Percentiles rank a stretch among this genome's conserved stretches.
Evolutionary conservation across 2,797 vertebrate genomes (phyloP).

Genomic region (Acestrorhynchus altus): DNA sequence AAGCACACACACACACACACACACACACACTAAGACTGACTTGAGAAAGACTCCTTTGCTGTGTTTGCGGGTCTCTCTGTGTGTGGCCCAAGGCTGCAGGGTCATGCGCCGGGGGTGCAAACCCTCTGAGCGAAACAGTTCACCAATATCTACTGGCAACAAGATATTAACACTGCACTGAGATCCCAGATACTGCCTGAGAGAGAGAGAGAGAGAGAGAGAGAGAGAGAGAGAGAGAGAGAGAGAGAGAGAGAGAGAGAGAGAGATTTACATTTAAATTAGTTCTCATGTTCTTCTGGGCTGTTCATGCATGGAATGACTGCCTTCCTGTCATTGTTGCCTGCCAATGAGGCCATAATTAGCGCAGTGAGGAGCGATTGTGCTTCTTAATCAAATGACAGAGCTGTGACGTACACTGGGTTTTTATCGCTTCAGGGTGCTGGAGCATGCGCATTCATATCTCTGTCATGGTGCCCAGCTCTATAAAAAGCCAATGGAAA

Average conservation of each 20-base stretch:
- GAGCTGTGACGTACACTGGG: slow-evolving; percentile 37
- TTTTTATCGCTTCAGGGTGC: slow-evolving; percentile 48
- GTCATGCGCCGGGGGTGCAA: slow-evolving; percentile 76
- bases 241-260: slow-evolving; percentile 15
- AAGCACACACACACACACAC: slow-evolving; percentile 2
- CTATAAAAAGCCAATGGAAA: slow-evolving; percentile 38
- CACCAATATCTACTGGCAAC: slow-evolving; percentile 78
- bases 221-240: slow-evolving; percentile 40
- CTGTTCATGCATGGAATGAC: slow-evolving; percentile 26
- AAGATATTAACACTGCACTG: slow-evolving; percentile 81
- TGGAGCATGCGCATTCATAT: slow-evolving; percentile 17
- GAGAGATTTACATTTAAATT: slow-evolving; percentile 51
- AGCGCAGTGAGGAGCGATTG: slow-evolving; percentile 40
- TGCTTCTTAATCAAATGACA: slow-evolving; percentile 45
- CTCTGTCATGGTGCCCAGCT: slow-evolving; percentile 22
- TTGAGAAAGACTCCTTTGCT: slow-evolving; percentile 87
- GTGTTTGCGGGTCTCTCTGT: slow-evolving; percentile 78
- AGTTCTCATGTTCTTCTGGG: slow-evolving; percentile 41
- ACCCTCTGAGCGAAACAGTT: slow-evolving; percentile 79
- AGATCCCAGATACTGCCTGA: slow-evolving; percentile 80
- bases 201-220: not conserved
- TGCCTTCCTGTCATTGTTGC: slow-evolving; percentile 48
- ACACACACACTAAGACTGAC: slow-evolving; percentile 70
- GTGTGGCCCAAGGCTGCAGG: slow-evolving; percentile 81
- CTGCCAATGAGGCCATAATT: slow-evolving; percentile 48